These are phyloP conservation scores for Dexiosoma caninum DNA, from an alignment of 2,888 invertebrate species.

Conservation along the genomic window DNA sequence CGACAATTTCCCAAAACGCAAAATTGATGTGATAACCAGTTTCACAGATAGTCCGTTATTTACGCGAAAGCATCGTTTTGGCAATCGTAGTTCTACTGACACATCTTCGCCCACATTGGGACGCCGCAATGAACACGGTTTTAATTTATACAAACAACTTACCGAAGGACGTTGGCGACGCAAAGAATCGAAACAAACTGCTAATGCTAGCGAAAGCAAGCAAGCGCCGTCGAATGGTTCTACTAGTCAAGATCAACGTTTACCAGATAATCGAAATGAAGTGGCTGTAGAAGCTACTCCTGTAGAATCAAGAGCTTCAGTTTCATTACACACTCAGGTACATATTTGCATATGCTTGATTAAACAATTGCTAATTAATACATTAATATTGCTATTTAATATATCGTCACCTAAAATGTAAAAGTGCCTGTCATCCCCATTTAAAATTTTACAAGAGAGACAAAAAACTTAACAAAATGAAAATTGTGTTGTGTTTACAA, in stretches of 20 bases:
- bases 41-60: slow-evolving; percentile 78
- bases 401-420: no score
- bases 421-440: no score
- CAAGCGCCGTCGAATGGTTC: slow-evolving; percentile 34
- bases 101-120: slow-evolving; percentile 74
- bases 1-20: slow-evolving; percentile 70
- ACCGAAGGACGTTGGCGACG: slow-evolving; percentile 76
- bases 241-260: slow-evolving; percentile 42
- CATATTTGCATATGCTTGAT: no score
- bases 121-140: slow-evolving; percentile 75
- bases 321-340: slow-evolving; percentile 78
- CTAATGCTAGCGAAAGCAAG: slow-evolving; percentile 32
- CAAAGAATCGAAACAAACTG: slow-evolving; percentile 70
- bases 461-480: no score
- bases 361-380: no score
- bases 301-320: slow-evolving; percentile 76
- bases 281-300: slow-evolving; percentile 75
- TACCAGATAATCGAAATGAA: slow-evolving; percentile 53
- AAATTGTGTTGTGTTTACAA: no score
- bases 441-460: no score
- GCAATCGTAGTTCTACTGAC: slow-evolving; percentile 71
- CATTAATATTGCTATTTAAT: no score
- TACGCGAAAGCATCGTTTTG: slow-evolving; percentile 77
- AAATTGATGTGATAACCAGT: slow-evolving; percentile 77
- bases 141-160: slow-evolving; percentile 76